A percentile compares a stretch with the other conserved stretches of the same genome.
These are phyloP conservation scores for Julus scandinavius DNA, from an alignment of 2,888 invertebrate species.

Conservation along the genomic window DNA sequence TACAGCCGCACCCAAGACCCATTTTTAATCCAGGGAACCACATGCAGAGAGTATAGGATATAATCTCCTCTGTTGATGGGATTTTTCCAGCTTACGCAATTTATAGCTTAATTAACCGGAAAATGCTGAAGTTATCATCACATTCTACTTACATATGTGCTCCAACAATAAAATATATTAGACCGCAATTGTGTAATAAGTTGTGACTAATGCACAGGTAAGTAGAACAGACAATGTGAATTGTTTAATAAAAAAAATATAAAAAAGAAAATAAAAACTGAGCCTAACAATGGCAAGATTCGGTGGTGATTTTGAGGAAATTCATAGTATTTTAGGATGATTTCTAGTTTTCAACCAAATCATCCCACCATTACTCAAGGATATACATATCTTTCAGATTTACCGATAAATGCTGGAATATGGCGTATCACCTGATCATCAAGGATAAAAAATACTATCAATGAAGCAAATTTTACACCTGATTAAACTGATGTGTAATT, in stretches of 20 bases:
- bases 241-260: background rate
- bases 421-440: too few relatives aligned
- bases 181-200: background rate
- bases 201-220: background rate
- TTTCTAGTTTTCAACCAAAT: too few relatives aligned
- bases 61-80: background rate
- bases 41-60: background rate
- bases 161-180: background rate
- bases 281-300: background rate
- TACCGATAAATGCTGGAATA: too few relatives aligned
- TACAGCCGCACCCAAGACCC: background rate
- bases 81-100: constrained; percentile 6
- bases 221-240: background rate
- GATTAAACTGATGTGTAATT: too few relatives aligned
- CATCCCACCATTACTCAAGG: too few relatives aligned
- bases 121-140: background rate
- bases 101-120: constrained; percentile 22
- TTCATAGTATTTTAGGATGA: too few relatives aligned
- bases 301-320: background rate
- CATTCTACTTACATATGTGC: background rate
- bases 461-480: too few relatives aligned
- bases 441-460: too few relatives aligned
- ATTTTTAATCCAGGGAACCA: background rate
- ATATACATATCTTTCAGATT: too few relatives aligned
- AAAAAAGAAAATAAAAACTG: background rate